Evolutionary conservation across 2,888 invertebrate genomes (phyloP), one percentile per base, ranked within the genome.

Genomic region (Pristionchus exspectatus): DNA sequence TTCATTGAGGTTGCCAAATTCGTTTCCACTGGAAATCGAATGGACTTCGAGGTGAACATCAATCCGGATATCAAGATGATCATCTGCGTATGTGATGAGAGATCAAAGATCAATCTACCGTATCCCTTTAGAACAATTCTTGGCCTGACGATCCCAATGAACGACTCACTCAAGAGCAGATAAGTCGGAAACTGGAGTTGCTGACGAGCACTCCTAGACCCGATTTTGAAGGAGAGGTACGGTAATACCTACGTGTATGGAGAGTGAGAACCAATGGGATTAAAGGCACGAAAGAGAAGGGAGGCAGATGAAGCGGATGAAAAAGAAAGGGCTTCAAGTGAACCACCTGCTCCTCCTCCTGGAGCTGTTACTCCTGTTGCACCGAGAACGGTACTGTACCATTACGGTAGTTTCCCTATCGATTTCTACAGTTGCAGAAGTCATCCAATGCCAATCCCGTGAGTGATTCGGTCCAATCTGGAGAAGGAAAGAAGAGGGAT

Each of bases 41-140:
- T 87, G 87, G 59, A 50, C 0, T 87, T 87, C 54, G 87, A 87
- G 54, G 72, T 54, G 7, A 38, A n/a, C 16, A 87, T 72, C 72
- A 50, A 44, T 21, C 27, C 44, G 38, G 87, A 87, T 7, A 54
- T 87, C 30, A 50, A 50, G 30, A 63, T 38, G 50, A 54, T 86
- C 18, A 86, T 86, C 66, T 38, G 38, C 12, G 86, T 86, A 38
- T 44, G 86, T 54, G 21, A 59, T 33, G 16, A 66, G 21, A 66
- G 66, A 56, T 84, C 84, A 84, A 86, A 38, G 86, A 66, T 86
- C 44, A 66, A 86, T 33, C 5, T 38, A 44, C 44, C 77, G 24
- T 24, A 77, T 30, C 30, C 30, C 27, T 84, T 18, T 10, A 84
- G 84, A 59, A 84, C 27, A n/a, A 84, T 14, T 30, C 59, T 3